Evolutionary conservation across 1,140 invertebrate genomes (phyloP), one percentile per base, ranked within the genome.

Genomic region (Lordiphosa mommai): DNA sequence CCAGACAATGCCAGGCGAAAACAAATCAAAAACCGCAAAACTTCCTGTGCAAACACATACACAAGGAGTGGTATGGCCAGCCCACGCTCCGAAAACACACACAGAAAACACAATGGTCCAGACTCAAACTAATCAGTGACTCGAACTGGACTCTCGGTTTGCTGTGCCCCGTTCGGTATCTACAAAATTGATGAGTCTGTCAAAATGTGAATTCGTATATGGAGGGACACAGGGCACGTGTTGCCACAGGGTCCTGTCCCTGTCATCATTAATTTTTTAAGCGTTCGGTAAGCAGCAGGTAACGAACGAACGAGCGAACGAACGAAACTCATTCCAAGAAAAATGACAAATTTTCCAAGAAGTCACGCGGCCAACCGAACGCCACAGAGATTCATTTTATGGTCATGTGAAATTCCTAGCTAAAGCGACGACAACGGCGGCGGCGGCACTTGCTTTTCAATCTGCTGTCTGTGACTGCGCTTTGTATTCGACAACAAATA

Each of bases 121-220:
- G 47, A 68, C 66, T 61, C 61, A 56, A 56, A 43, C 66, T 69
- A 69, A 69, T 69, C 64, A 69, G 64, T 69, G 65, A 66, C 32
- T 27, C 17, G 20, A 5, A 7, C 29, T 2, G 10, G 4, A 12
- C 12, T 20, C 41, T 59, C 46, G 29, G 16, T 34, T 37, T n/a
- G n/a, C n/a, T n/a, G n/a, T n/a, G n/a, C n/a, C n/a, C n/a, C 44
- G 13, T 23, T 40, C 51, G 49, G 63, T 87, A 87, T 87, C 84
- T 87, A 87, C 79, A 87, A 87, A 87, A 87, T 87, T 87, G 84
- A 87, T 87, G 84, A 87, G 85, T 82, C 84, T 87, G 84, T 87
- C 84, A 87, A 87, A 87, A 87, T 85, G 84, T 76, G 84, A 87
- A 85, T 87, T 73, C 77, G 72, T 50, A 69, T 69, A 69, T 69